phyloP scores from a whole-genome alignment of 64 coral and sea anemone genomes.

The Stichodactyla mertensii region DNA sequence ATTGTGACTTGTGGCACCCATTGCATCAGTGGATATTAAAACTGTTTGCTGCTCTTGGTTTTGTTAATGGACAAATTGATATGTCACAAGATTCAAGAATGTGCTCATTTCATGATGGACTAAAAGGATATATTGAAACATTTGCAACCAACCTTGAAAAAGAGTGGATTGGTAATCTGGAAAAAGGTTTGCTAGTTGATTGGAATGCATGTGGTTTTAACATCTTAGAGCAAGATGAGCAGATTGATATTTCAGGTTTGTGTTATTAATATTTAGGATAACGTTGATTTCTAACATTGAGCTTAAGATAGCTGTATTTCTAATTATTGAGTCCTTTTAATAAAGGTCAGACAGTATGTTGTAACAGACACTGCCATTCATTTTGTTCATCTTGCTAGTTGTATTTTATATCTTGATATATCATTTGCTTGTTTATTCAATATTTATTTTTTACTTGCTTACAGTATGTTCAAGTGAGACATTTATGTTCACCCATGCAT shows the following conservation, averaged over 20 bases:
- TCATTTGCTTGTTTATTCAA: background rate
- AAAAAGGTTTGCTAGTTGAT: background rate
- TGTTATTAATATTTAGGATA: background rate
- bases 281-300: background rate
- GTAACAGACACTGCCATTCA: no score
- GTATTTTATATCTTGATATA: no score
- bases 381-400: no score
- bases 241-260: conserved; percentile 28
- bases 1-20: conserved; percentile 23
- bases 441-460: background rate
- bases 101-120: conserved; percentile 13
- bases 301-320: background rate
- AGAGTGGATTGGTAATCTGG: conserved; percentile 4
- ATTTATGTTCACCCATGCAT: conserved; percentile 21
- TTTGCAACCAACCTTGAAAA: conserved; percentile 17
- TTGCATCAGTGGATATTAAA: conserved; percentile 46
- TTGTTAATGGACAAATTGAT: background rate
- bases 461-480: background rate
- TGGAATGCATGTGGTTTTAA: background rate
- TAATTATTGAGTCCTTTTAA: no score
- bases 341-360: no score
- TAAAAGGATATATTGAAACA: conserved; percentile 13
- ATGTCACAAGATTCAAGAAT: background rate
- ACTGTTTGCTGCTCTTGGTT: conserved; percentile 12
- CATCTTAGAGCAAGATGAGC: background rate